Evolutionary conservation across 2,797 vertebrate genomes (phyloP).

Genomic region (Brachyalestes nurse): DNA sequence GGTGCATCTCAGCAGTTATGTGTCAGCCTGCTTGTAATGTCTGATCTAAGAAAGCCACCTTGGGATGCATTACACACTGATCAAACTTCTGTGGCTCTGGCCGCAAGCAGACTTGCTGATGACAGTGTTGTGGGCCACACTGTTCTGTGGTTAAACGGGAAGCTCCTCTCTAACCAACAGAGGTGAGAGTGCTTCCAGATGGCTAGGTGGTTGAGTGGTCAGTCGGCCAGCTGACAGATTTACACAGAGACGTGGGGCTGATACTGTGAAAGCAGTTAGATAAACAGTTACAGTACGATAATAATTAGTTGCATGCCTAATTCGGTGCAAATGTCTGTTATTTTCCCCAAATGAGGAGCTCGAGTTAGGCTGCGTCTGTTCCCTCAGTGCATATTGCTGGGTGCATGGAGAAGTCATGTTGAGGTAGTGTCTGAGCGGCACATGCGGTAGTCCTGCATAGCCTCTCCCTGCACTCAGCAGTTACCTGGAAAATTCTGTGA

Average conservation of each 20-base stretch:
- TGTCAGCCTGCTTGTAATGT: neutral
- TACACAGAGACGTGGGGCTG: slow-evolving; percentile 2
- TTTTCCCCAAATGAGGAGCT: neutral
- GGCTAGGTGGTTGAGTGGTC: neutral
- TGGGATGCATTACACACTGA: slow-evolving; percentile 22
- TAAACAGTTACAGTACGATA: neutral
- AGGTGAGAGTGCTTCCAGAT: slow-evolving; percentile 41
- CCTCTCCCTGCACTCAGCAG: slow-evolving; percentile 32
- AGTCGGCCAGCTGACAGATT: slow-evolving; percentile 22
- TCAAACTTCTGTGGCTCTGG: slow-evolving; percentile 23
- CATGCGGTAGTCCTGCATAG: neutral
- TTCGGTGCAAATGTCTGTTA: neutral
- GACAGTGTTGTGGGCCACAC: slow-evolving; percentile 7
- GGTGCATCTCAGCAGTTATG: neutral
- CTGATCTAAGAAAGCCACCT: neutral
- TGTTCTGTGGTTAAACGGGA: slow-evolving; percentile 16
- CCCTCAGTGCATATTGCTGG: neutral
- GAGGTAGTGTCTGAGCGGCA: neutral
- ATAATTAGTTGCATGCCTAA: slow-evolving; percentile 13
- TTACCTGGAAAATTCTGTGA: slow-evolving; percentile 28
- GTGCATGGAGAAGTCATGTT: slow-evolving; percentile 23
- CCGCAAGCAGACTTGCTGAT: slow-evolving; percentile 14
- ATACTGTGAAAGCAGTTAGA: slow-evolving; percentile 19
- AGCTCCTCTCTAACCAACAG: slow-evolving; percentile 26
- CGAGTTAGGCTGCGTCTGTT: neutral